A percentile compares a stretch with the other conserved stretches of the same genome.
Evolutionary conservation across 2,113 vertebrate species (phyloP).

Genomic region (Cyanoramphus novaezelandiae): DNA sequence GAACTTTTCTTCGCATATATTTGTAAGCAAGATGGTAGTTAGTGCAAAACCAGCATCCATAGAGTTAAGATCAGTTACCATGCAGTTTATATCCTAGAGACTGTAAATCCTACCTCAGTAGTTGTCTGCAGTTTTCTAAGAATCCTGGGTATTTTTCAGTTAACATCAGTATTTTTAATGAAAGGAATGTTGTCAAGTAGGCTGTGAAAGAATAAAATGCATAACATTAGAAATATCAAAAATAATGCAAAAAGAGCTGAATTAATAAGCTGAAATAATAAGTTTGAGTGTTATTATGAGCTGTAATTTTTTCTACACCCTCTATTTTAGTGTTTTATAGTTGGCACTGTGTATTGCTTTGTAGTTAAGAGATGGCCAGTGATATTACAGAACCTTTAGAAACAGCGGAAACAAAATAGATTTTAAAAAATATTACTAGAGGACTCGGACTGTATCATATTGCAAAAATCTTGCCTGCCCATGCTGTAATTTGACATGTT

Average conservation of each 20-base stretch:
- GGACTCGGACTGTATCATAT: neutral
- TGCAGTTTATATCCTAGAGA: neutral
- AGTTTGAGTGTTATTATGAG: neutral
- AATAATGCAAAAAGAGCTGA: neutral
- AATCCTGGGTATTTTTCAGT: neutral
- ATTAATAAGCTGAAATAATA: neutral
- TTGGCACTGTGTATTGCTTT: neutral
- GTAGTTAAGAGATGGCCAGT: neutral
- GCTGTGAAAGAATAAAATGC: neutral
- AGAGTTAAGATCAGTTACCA: neutral
- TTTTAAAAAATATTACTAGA: neutral
- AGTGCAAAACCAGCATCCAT: neutral
- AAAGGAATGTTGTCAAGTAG: neutral
- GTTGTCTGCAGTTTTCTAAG: neutral
- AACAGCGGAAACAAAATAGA: neutral
- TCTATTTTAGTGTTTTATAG: neutral
- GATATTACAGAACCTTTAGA: neutral
- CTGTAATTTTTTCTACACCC: neutral
- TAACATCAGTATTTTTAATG: neutral
- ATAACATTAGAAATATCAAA: neutral
- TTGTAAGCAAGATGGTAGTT: neutral
- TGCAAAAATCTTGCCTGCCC: neutral
- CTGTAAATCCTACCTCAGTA: neutral
- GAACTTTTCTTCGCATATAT: neutral
- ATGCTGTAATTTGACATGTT: neutral